These are phyloP conservation scores for Chymomyza procnemis DNA, from an alignment of 2,888 invertebrate species.

Conservation along the genomic window DNA sequence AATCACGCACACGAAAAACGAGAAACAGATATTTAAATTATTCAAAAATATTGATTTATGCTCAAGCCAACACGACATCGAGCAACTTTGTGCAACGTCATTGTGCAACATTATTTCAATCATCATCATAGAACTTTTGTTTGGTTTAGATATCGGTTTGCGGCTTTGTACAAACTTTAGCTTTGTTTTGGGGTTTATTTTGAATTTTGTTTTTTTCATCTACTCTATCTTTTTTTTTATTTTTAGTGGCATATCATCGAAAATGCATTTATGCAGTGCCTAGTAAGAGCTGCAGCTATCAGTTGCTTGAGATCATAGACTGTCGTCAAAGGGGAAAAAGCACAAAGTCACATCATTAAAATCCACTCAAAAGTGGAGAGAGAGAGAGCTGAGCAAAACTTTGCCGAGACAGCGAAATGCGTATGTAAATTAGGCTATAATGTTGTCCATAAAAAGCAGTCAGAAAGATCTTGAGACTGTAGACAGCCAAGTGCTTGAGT, in stretches of 20 bases:
- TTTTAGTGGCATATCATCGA: slow-evolving; percentile 56
- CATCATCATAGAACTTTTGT: slow-evolving; percentile 41
- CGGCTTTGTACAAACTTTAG: slow-evolving; percentile 34
- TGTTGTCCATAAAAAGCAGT: neutral
- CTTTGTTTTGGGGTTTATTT: slow-evolving; percentile 15
- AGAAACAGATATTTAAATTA: neutral
- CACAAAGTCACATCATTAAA: slow-evolving; percentile 49
- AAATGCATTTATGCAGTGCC: slow-evolving; percentile 14
- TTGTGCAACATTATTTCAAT: slow-evolving; percentile 60
- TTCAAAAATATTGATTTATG: slow-evolving; percentile 57
- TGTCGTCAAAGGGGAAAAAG: neutral
- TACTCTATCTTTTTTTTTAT: slow-evolving; percentile 10
- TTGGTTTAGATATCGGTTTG: neutral
- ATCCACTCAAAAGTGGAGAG: slow-evolving; percentile 4
- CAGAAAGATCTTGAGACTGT: neutral
- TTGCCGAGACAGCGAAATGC: slow-evolving; percentile 4
- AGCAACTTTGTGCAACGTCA: slow-evolving; percentile 58
- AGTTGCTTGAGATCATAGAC: slow-evolving; percentile 16
- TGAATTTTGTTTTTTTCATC: neutral
- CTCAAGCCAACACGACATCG: neutral
- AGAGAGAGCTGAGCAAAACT: neutral
- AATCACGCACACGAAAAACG: slow-evolving; percentile 54
- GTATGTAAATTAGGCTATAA: slow-evolving; percentile 62
- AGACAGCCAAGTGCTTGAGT: slow-evolving; percentile 20
- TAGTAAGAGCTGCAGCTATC: slow-evolving; percentile 27